Percentiles rank a stretch among this genome's conserved stretches.
Conservation (phyloP, 2,888 invertebrate species). For the Tetropium fuscum region DNA sequence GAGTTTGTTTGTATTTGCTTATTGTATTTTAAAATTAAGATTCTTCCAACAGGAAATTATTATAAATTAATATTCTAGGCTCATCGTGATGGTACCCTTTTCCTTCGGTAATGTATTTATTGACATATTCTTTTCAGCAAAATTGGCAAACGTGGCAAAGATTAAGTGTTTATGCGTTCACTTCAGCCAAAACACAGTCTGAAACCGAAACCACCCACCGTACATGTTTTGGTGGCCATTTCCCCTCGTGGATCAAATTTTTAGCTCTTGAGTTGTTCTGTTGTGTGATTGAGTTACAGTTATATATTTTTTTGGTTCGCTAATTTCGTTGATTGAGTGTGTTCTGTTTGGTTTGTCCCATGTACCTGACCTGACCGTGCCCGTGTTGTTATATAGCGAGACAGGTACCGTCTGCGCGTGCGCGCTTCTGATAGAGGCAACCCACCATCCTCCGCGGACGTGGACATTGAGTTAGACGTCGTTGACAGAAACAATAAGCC, state of each 20-base stretch:
- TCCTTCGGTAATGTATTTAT: background rate
- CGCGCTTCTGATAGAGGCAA: conserved; percentile 96
- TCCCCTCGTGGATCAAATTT: conserved; percentile 30
- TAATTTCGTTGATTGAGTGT: conserved; percentile 62
- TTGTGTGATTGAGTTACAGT: conserved; percentile 63
- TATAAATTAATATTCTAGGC: conserved; percentile 3
- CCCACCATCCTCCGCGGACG: conserved; percentile 93
- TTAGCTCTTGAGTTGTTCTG: conserved; percentile 47
- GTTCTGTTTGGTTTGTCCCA: conserved; percentile 66
- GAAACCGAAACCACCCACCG: conserved; percentile 9
- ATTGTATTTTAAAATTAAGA: background rate
- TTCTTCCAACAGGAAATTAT: background rate
- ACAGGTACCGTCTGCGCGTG: conserved; percentile 96
- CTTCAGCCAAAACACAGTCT: conserved; percentile 49
- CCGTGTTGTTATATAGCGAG: conserved; percentile 84
- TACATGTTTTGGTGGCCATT: conserved; percentile 10
- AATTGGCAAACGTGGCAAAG: conserved; percentile 18
- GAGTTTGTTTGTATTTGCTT: too few relatives aligned
- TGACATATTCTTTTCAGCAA: conserved; percentile 23
- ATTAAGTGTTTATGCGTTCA: conserved; percentile 29
- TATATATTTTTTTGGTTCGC: conserved; percentile 49
- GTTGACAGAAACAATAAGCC: conserved; percentile 99
- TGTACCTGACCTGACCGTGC: conserved; percentile 69
- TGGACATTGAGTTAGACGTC: conserved; percentile 98
- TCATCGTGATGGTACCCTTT: background rate